Conservation (phyloP, 1,140 invertebrate genomes). For the Neuroterus valhalla region DNA sequence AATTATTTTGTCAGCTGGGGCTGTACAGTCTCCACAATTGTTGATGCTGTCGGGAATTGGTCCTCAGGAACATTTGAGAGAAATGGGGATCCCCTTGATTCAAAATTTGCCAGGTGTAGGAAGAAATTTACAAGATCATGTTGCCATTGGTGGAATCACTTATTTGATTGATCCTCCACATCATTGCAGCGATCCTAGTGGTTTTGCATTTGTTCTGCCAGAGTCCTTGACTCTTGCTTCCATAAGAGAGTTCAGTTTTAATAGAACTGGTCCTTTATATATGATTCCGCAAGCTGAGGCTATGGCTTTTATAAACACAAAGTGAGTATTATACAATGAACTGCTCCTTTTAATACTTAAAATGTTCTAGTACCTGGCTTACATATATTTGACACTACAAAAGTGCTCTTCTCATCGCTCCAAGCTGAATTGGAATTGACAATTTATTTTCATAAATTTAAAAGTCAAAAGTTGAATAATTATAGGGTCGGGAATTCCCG, state of each 20-base stretch:
- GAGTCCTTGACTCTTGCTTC: constrained; percentile 75
- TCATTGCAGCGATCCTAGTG: constrained; percentile 67
- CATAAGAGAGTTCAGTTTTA: constrained; percentile 76
- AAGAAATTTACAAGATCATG: constrained; percentile 86
- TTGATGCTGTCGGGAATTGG: constrained; percentile 89
- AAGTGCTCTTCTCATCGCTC: too few relatives aligned
- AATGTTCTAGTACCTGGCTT: too few relatives aligned
- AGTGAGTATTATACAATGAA: constrained; percentile 58
- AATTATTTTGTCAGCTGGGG: constrained; percentile 83
- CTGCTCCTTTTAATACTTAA: too few relatives aligned
- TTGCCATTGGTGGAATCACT: constrained; percentile 79
- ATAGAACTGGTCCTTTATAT: constrained; percentile 79
- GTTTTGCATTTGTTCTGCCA: constrained; percentile 78
- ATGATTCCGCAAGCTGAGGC: constrained; percentile 82
- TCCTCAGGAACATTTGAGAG: constrained; percentile 77
- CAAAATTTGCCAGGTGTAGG: constrained; percentile 84
- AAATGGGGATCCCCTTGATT: constrained; percentile 76
- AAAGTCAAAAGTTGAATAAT: too few relatives aligned
- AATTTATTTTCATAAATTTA: too few relatives aligned
- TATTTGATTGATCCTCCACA: constrained; percentile 76
- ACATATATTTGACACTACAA: too few relatives aligned
- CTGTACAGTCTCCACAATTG: constrained; percentile 84
- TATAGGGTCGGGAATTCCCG: too few relatives aligned
- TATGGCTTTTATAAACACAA: constrained; percentile 85
- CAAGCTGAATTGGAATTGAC: too few relatives aligned